Conservation (phyloP, 2,888 invertebrate genomes). For the Microctonus aethiopoides region DNA sequence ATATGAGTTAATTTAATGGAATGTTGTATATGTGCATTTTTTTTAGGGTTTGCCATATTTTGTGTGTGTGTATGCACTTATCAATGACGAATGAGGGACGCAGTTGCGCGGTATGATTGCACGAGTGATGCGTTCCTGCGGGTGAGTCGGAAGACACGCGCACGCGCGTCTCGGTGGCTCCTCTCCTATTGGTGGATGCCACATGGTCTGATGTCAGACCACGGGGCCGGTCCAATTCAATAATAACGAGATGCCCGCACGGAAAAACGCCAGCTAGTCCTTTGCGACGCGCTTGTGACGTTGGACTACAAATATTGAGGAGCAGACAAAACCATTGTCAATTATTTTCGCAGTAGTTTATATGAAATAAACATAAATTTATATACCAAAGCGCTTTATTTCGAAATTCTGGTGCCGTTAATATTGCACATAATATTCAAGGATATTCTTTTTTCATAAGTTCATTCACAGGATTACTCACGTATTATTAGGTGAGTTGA, state of each 20-base stretch:
- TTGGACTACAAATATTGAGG: slow-evolving; percentile 13
- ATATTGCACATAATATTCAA: too few relatives aligned
- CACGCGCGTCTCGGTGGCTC: slow-evolving; percentile 59
- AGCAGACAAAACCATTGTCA: neutral
- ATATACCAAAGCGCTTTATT: too few relatives aligned
- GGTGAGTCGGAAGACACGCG: slow-evolving; percentile 44
- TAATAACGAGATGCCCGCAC: slow-evolving; percentile 62
- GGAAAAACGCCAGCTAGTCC: slow-evolving; percentile 58
- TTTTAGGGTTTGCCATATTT: neutral
- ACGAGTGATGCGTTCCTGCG: slow-evolving; percentile 13
- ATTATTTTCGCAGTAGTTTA: neutral
- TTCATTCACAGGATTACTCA: slow-evolving; percentile 48
- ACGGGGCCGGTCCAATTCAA: slow-evolving; percentile 70
- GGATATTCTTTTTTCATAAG: neutral
- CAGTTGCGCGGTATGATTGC: slow-evolving; percentile 32
- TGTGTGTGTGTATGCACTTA: neutral
- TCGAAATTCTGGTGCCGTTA: too few relatives aligned
- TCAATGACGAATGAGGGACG: slow-evolving; percentile 23
- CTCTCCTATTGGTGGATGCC: slow-evolving; percentile 73
- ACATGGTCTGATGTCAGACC: slow-evolving; percentile 84
- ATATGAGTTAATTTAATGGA: too few relatives aligned
- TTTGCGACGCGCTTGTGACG: slow-evolving; percentile 53
- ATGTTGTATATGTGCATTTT: neutral
- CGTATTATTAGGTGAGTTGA: slow-evolving; percentile 49
- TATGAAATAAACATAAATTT: neutral